phyloP scores from a whole-genome alignment of 2,888 invertebrate genomes.

The Antitype chi region DNA sequence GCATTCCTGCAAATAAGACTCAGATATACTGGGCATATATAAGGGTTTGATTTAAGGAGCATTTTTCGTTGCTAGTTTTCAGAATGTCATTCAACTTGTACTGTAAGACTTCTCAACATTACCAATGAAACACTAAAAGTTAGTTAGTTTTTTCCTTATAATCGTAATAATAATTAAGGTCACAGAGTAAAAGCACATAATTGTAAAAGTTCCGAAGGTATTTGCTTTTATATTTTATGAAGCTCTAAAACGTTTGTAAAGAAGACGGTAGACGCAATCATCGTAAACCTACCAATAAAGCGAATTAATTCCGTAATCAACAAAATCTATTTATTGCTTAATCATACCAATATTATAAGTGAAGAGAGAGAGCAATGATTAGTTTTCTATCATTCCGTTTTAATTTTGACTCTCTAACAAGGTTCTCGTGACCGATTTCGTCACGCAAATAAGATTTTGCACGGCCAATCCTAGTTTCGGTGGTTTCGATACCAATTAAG shows the following conservation, averaged over 20 bases:
- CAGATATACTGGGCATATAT: not conserved
- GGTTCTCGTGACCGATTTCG: slow-evolving; percentile 57
- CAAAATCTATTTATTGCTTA: slow-evolving; percentile 62
- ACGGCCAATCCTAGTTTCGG: slow-evolving; percentile 58
- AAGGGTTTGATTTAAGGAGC: not conserved
- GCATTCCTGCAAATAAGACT: slow-evolving; percentile 29
- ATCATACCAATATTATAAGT: slow-evolving; percentile 47
- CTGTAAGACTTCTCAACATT: not conserved
- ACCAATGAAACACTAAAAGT: not conserved
- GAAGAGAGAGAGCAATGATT: slow-evolving; percentile 49
- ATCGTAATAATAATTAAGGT: slow-evolving; percentile 32
- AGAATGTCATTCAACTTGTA: not conserved
- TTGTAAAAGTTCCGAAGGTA: slow-evolving; percentile 31
- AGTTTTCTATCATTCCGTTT: slow-evolving; percentile 38
- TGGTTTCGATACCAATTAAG: slow-evolving; percentile 58
- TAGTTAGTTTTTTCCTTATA: not conserved
- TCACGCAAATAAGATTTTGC: slow-evolving; percentile 59
- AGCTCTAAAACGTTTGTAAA: slow-evolving; percentile 53
- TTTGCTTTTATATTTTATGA: slow-evolving; percentile 52
- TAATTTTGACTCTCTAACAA: slow-evolving; percentile 52
- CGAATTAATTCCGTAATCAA: slow-evolving; percentile 59
- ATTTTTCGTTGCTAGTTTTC: not conserved
- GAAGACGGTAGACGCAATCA: slow-evolving; percentile 51
- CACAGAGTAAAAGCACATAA: slow-evolving; percentile 2
- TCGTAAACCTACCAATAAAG: slow-evolving; percentile 57